Evolutionary conservation across 2,113 vertebrate species (phyloP), one percentile per base, ranked within the genome.

Genomic region (Callopanchax toddi): DNA sequence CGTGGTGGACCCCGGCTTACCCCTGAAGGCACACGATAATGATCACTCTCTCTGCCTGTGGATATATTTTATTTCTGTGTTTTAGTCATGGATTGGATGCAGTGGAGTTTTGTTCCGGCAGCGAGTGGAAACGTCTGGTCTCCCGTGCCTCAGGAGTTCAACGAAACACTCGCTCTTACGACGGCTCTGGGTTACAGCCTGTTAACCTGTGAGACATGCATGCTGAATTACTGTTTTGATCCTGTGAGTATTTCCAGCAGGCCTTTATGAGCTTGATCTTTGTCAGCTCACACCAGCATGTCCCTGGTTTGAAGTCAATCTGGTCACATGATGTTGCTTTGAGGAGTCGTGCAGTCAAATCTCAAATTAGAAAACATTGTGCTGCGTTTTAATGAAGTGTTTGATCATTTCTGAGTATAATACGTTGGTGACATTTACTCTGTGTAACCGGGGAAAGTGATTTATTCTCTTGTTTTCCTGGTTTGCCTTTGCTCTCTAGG

Each of bases 121-220:
- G 34, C 54, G 3, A 0, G 61, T 9, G 75, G 53, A 45, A 54
- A 66, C 34, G 2, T 39, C 18, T 74, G 75, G 72, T 40, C 63
- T 3, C 16, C 62, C 2, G 0, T 72, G 60, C 64, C 79, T 57
- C 67, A 53, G 71, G 80, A 86, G 63, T 39, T 74, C 2, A 79
- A 25, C 20, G 77, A 87, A 11, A 71, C 81, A 2, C 71, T 85
- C 70, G 76, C 73, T 54, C 87, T 91, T 48, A 81, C 81, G 29
- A 73, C 78, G 1, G 78, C 85, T 32, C 81, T 87, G 61, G 76
- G 87, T 32, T 91, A 82, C 68, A 85, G 76, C 25, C 83, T 90
- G 60, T 50, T 87, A 26, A 71, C 68, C 29, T 80, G 83, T 45
- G 85, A 91, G 58, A 77, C 76, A 3, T 81, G 88, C 74, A 21